phyloP scores from a whole-genome alignment of 1,140 invertebrate species.

The Bombus breviceps region DNA sequence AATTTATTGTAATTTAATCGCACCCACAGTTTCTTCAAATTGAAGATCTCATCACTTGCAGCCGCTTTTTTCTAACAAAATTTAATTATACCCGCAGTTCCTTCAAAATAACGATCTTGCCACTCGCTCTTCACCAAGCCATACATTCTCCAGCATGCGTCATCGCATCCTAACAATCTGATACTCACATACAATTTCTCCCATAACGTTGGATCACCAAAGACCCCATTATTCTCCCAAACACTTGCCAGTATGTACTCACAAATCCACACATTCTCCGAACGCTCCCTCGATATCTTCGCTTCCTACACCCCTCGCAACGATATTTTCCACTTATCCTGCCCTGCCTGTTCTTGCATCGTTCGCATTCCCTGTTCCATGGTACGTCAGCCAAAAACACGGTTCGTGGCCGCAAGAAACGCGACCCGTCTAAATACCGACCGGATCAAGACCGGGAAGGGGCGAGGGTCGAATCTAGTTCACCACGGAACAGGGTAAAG shows the following conservation, averaged over 20 bases:
- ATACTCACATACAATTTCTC: neutral
- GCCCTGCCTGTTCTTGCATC: neutral
- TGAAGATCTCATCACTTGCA: too few relatives aligned
- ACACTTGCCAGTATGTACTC: neutral
- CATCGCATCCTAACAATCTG: neutral
- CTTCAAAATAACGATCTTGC: neutral
- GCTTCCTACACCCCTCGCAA: neutral
- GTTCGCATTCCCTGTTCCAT: neutral
- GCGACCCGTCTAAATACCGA: neutral
- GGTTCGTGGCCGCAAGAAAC: neutral
- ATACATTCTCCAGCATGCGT: neutral
- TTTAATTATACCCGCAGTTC: fast-evolving
- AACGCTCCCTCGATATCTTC: neutral
- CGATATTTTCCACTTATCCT: neutral
- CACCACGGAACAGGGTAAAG: neutral
- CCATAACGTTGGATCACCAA: neutral
- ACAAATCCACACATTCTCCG: neutral
- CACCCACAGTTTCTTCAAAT: too few relatives aligned
- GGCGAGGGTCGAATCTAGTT: neutral
- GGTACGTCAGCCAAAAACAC: neutral
- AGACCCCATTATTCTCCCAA: neutral
- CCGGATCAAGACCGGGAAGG: neutral
- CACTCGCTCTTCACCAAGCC: too few relatives aligned
- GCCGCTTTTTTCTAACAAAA: neutral
- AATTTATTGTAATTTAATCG: neutral